These are phyloP conservation scores for Apamea anceps DNA, from an alignment of 2,888 invertebrate genomes.

Conservation along the genomic window DNA sequence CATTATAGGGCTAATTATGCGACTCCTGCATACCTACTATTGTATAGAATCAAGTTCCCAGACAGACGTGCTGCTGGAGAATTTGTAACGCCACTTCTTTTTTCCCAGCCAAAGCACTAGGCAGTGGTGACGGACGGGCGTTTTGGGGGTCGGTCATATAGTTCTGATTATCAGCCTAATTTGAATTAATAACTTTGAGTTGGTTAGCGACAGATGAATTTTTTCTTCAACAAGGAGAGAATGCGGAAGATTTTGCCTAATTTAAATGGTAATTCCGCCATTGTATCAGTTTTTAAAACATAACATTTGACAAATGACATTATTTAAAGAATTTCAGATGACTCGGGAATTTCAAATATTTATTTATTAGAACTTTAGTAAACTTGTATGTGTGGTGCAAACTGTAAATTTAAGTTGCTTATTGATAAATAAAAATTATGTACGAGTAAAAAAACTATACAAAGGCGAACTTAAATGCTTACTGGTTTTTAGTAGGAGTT, in stretches of 20 bases:
- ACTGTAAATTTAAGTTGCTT: neutral
- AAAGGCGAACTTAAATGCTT: neutral
- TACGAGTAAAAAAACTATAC: neutral
- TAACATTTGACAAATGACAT: neutral
- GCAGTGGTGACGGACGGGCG: no score
- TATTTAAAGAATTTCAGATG: neutral
- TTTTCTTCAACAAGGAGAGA: neutral
- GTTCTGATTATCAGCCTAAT: neutral
- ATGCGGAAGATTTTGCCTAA: slow-evolving; percentile 1
- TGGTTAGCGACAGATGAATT: neutral
- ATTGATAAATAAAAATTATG: neutral
- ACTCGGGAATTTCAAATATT: neutral
- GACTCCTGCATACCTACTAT: neutral
- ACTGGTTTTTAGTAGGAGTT: neutral
- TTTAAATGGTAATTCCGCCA: slow-evolving; percentile 15
- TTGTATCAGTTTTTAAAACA: neutral
- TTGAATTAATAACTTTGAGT: neutral
- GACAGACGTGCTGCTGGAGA: neutral
- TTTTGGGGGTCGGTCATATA: neutral
- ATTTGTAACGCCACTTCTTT: neutral
- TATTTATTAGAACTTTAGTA: neutral
- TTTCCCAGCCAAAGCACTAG: neutral
- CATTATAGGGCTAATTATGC: no score
- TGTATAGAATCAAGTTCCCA: neutral
- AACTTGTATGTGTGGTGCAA: neutral